phyloP scores from a whole-genome alignment of 2,113 vertebrate species.

The Hyperopisus bebe region DNA sequence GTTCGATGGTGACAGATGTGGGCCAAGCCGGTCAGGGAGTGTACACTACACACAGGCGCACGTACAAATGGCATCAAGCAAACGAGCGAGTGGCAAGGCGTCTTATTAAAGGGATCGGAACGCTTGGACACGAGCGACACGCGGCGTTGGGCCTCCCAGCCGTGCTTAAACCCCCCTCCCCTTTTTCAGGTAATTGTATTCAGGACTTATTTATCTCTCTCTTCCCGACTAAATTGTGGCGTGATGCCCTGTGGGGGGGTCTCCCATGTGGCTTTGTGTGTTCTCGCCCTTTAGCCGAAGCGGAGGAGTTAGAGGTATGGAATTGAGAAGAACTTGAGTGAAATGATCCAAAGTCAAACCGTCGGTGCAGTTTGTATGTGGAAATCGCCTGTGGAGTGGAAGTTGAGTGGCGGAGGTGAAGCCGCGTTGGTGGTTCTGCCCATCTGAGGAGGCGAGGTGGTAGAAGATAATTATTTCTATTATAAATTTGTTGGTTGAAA shows the following conservation, averaged over 20 bases:
- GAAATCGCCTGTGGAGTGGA: background rate
- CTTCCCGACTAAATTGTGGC: background rate
- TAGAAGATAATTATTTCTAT: background rate
- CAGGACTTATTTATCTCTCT: background rate
- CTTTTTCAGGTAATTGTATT: background rate
- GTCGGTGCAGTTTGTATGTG: constrained; percentile 38
- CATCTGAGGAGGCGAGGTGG: background rate
- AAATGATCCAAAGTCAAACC: constrained; percentile 45
- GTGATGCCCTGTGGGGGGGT: background rate
- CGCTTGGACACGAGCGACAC: background rate
- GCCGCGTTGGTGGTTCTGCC: background rate
- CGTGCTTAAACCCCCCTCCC: background rate
- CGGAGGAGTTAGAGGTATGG: constrained; percentile 12
- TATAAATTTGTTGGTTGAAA: background rate
- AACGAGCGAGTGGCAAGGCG: background rate
- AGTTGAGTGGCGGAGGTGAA: background rate
- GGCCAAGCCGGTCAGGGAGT: background rate
- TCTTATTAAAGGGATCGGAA: background rate
- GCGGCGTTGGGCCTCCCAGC: background rate
- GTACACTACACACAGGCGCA: background rate
- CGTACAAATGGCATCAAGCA: background rate
- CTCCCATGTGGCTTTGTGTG: background rate
- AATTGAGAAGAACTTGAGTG: constrained; percentile 18
- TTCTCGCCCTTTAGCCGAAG: background rate
- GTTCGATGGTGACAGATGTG: background rate